Evolutionary conservation across 1,140 invertebrate genomes (phyloP), one percentile per base, ranked within the genome.

Genomic region (Drosophila carrolli): DNA sequence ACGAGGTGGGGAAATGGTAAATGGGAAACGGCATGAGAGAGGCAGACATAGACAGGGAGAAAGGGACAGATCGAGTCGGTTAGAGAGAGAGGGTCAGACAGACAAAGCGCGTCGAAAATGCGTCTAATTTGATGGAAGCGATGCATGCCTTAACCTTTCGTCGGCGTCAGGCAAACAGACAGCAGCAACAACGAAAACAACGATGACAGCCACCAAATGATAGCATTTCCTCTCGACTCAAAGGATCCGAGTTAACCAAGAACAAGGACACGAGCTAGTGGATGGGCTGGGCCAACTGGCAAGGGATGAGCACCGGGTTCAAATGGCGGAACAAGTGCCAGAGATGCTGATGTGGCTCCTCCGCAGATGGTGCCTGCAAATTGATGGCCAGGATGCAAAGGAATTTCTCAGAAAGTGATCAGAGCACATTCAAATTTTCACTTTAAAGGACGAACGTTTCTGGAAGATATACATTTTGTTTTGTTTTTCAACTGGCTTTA

Each of bases 61-160:
- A n/a, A 57, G 63, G n/a, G 63, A 56, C 13, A 14, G 72, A 16
- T 38, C 7, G 46, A 51, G 41, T 10, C 29, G 8, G 6, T 7
- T 29, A 35, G 67, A 47, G 9, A 35, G 50, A 56, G 53, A 50
- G 43, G 19, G 63, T 37, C 57, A 50, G 54, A 50, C 59, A 75
- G 47, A 83, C 65, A 83, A 74, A 84, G 73, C 68, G 78, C 66
- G 68, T 74, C 47, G 72, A 63, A 76, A 79, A 78, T 67, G 60
- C 79, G 79, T 78, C 70, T 75, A 85, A 88, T 80, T 84, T 80
- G 72, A 84, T 84, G 57, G 62, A 63, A 76, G 72, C 59, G 72
- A 75, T 63, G 71, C 75, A 63, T 83, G 66, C 51, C 70, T 54
- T 71, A 63, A 72, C 54, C 73, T 48, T 59, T 37, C 46, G 43